Conservation (phyloP, 2,113 vertebrate species). For the Oceanites oceanicus region DNA sequence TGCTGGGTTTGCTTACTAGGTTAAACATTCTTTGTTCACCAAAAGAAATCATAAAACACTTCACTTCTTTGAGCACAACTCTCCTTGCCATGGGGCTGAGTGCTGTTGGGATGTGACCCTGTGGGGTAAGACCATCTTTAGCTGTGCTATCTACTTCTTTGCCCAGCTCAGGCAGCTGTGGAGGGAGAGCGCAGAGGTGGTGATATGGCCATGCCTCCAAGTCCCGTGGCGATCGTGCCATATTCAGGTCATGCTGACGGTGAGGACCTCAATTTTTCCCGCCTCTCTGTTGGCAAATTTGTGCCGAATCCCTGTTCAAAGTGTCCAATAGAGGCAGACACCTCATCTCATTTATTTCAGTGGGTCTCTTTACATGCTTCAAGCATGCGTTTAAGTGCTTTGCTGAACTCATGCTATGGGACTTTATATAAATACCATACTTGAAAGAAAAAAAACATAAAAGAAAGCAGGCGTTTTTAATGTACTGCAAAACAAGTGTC, state of each 20-base stretch:
- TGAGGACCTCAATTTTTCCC: not conserved
- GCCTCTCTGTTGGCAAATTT: not conserved
- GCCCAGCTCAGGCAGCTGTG: not conserved
- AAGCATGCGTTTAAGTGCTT: not conserved
- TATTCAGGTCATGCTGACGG: not conserved
- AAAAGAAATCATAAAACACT: not conserved
- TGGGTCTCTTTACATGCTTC: not conserved
- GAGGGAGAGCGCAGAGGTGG: not conserved
- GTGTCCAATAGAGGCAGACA: not conserved
- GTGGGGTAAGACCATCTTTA: not conserved
- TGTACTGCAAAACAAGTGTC: not conserved
- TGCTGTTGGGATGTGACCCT: fast-evolving
- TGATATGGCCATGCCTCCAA: not conserved
- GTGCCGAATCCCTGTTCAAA: not conserved
- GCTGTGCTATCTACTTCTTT: not conserved
- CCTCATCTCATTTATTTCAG: not conserved
- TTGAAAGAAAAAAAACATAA: not conserved
- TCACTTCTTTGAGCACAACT: not conserved
- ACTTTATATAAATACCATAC: not conserved
- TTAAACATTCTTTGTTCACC: not conserved
- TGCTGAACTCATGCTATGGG: not conserved
- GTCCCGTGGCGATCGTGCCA: fast-evolving
- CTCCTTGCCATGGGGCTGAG: not conserved
- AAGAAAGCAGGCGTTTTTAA: not conserved
- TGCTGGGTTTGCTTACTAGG: not conserved